These are phyloP conservation scores for Willisornis vidua DNA, from an alignment of 2,113 vertebrate species.

Conservation along the genomic window DNA sequence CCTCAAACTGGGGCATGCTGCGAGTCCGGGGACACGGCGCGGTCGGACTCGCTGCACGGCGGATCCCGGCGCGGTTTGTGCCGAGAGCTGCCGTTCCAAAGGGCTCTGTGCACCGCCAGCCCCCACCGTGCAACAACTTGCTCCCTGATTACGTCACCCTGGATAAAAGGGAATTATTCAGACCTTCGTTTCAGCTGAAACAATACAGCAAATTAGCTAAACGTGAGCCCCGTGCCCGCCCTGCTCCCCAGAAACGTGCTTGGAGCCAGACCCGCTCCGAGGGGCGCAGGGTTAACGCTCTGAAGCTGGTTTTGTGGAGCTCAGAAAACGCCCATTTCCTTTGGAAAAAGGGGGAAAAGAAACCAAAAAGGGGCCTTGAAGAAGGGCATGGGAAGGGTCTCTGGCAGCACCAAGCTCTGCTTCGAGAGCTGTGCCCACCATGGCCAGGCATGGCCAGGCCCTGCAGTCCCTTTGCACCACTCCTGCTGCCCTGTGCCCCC, in stretches of 20 bases:
- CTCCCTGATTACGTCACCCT: conserved; percentile 51
- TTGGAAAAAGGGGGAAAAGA: not conserved
- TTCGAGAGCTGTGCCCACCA: not conserved
- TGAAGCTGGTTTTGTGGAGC: not conserved
- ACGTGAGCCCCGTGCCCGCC: not conserved
- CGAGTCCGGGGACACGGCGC: not conserved
- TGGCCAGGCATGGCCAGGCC: rapidly evolving
- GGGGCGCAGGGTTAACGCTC: not conserved
- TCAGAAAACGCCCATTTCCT: not conserved
- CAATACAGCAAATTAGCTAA: conserved; percentile 55
- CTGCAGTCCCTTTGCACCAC: not conserved
- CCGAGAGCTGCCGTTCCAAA: not conserved
- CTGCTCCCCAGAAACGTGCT: not conserved
- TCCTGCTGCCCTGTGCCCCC: not conserved
- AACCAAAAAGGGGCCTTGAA: not conserved
- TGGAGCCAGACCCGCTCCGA: not conserved
- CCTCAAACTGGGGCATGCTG: conserved; percentile 34
- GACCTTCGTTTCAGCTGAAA: conserved; percentile 60
- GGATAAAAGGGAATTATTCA: conserved; percentile 64
- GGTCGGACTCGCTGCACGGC: not conserved
- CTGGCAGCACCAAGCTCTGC: not conserved
- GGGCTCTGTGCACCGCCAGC: not conserved
- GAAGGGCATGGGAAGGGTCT: not conserved
- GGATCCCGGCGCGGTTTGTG: not conserved
- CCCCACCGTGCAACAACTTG: conserved; percentile 26